Evolutionary conservation across 1,140 invertebrate species (phyloP).

Genomic region (Adelges cooleyi): DNA sequence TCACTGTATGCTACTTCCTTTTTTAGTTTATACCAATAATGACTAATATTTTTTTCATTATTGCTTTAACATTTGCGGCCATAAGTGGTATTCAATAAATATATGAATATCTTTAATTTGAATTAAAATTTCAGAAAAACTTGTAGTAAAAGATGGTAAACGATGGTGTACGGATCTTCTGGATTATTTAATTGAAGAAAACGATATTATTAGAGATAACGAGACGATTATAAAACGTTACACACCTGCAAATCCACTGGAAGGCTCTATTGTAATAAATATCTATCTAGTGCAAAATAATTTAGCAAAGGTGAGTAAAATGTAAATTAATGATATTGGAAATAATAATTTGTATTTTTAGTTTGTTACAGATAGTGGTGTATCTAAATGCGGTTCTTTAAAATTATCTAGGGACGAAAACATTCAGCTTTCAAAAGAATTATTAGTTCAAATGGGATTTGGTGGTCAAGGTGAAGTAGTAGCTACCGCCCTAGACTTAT

Average conservation of each 20-base stretch:
- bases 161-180: conserved; percentile 29
- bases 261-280: conserved; percentile 26
- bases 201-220: conserved; percentile 26
- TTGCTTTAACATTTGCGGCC: no score
- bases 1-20: no score
- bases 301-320: background rate
- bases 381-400: conserved; percentile 11
- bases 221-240: conserved; percentile 28
- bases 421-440: background rate
- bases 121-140: conserved; percentile 29
- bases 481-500: conserved; percentile 5
- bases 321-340: background rate
- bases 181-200: conserved; percentile 22
- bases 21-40: no score
- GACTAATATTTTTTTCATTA: no score
- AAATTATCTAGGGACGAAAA: conserved; percentile 7
- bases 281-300: conserved; percentile 24
- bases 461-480: conserved; percentile 20
- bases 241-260: background rate
- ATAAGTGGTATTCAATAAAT: no score
- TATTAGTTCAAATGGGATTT: conserved; percentile 8
- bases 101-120: no score
- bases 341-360: no score
- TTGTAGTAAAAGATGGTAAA: conserved; percentile 27
- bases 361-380: conserved; percentile 8